Evolutionary conservation across 2,113 vertebrate genomes (phyloP), one percentile per base, ranked within the genome.

Genomic region (Anolis carolinensis): DNA sequence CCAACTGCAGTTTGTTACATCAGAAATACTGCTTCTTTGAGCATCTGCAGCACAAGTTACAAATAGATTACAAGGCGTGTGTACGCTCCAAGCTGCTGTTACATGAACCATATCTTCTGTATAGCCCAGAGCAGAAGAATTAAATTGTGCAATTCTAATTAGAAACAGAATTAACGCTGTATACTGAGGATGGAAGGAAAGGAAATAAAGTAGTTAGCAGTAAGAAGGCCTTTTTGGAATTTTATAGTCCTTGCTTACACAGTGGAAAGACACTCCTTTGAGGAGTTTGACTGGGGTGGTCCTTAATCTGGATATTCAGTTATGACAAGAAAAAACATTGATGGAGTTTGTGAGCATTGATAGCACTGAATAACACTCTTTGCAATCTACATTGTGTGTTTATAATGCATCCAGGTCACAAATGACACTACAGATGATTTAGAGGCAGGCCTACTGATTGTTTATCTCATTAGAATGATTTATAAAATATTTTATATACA

Each of bases 71-170:
- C 7, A 0, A 81, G 88, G 83, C 91, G 79, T 25, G 44, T 81
- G 39, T 81, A 76, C 0, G 32, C 83, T 91, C 86, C 72, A 83
- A 93, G 91, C 88, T 93, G 88, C 11, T 76, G 87, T 93, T 94
- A 91, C 72, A 93, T 91, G 92, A 93, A 94, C 89, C 88, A 87
- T 92, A 89, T 94, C 91, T 90, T 93, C 86, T 90, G 86, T 89
- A 88, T 89, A 89, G 90, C 92, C 86, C 92, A 94, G 91, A 94
- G 91, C 92, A 93, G 83, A 87, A 93, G 91, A 94, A 93, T 87
- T 92, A 92, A 91, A 93, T 73, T 82, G 90, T 55, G 48, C 86
- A 89, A 10, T 84, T 79, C 92, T 93, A 86, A 91, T 94, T 94
- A 95, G 86, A 68, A 92, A 87, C 87, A 93, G 93, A 94, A 94